These are phyloP conservation scores for Heteronetta atricapilla DNA, from an alignment of 2,113 vertebrate genomes.

Conservation along the genomic window DNA sequence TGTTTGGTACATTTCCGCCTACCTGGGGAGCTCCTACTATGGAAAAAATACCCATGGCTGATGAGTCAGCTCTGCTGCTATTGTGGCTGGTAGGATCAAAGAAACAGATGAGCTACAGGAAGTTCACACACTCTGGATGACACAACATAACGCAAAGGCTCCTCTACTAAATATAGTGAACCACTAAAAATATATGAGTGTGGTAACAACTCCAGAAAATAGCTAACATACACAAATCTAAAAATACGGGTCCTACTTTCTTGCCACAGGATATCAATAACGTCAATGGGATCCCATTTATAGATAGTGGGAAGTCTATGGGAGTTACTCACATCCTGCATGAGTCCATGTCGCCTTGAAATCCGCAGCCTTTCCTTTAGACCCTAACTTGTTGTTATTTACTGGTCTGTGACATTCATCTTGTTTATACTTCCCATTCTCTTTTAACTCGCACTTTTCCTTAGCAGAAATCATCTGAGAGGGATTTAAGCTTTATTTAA, in stretches of 20 bases:
- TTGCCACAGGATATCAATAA: slow-evolving; percentile 35
- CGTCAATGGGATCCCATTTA: slow-evolving; percentile 51
- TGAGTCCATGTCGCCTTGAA: slow-evolving; percentile 42
- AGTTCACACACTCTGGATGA: neutral
- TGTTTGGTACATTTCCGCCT: neutral
- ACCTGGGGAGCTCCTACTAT: slow-evolving; percentile 13
- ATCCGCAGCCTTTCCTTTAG: neutral
- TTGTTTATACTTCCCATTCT: neutral
- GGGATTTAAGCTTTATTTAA: neutral
- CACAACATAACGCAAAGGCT: neutral
- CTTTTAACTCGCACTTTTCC: neutral
- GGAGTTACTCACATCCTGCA: slow-evolving; percentile 69
- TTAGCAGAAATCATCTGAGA: neutral
- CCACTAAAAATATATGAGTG: slow-evolving; percentile 28
- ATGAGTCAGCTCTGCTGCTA: neutral
- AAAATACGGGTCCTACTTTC: slow-evolving; percentile 56
- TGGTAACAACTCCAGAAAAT: neutral
- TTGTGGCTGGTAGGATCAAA: slow-evolving; percentile 42
- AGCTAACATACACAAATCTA: slow-evolving; percentile 7
- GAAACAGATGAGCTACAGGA: slow-evolving; percentile 15
- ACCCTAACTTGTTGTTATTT: neutral
- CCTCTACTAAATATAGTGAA: neutral
- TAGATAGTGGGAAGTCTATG: slow-evolving; percentile 49
- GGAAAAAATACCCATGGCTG: neutral
- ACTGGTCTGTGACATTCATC: neutral